Evolutionary conservation across 2,888 invertebrate genomes (phyloP), one percentile per base, ranked within the genome.

Genomic region (Tribolium freemani): DNA sequence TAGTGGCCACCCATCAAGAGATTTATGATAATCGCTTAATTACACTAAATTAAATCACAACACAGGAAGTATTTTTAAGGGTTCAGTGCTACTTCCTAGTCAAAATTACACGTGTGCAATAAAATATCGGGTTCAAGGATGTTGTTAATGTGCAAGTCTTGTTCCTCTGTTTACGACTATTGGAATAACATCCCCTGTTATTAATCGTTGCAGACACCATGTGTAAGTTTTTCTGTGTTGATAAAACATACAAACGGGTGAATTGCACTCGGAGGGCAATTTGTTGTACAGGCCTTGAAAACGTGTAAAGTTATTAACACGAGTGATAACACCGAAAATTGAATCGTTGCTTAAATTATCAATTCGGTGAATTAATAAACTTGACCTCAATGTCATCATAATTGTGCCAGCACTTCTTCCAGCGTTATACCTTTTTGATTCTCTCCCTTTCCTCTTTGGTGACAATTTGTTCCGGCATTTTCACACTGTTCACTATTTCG

Each of bases 121-220:
- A 20, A 60, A 60, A 56, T 57, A 57, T 20, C 38, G 16, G 10
- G 13, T 58, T 58, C 48, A 51, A 63, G 51, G 54, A 66, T 66
- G 38, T 31, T 5, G 46, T 44, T 30, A 64, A 50, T 61, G 31
- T 61, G 30, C 30, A 31, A 61, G 61, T 63, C 54, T 21, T 66
- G 54, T 66, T 66, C 26, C 66, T 16, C 16, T 54, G 44, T 11
- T 66, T 66, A 51, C 45, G 66, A 21, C 11, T 45, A 66, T 26
- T 66, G 50, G 54, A 66, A 66, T 21, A 66, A 66, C 54, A 66
- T 53, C 66, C 66, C 46, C 11, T 63, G 51, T 63, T 66, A 66
- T 66, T 54, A 66, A 53, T 66, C 26, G 11, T 26, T 54, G 11
- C 44, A 54, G 64, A 64, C 30, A 44, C 53, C 66, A 66, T 66